Conservation (phyloP, 2,113 vertebrate species). For the Ptilonorhynchus violaceus region DNA sequence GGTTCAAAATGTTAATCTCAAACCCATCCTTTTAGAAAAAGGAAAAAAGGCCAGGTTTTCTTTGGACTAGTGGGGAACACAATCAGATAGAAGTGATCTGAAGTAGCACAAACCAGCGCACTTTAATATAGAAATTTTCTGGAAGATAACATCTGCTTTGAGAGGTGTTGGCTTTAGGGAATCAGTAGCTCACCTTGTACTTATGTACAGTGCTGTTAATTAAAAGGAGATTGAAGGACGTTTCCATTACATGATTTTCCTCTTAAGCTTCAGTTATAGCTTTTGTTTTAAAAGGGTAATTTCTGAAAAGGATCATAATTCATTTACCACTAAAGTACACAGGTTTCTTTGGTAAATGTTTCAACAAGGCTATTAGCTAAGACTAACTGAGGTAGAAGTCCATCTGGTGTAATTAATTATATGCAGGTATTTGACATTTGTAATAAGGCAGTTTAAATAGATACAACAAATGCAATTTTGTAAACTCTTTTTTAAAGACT, state of each 20-base stretch:
- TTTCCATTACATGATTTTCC: conserved; percentile 19
- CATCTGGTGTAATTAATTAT: neutral
- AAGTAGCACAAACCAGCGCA: neutral
- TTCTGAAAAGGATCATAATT: conserved; percentile 30
- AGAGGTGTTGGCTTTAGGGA: neutral
- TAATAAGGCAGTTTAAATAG: neutral
- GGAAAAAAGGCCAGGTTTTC: neutral
- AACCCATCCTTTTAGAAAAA: neutral
- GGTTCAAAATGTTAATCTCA: neutral
- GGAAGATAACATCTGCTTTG: neutral
- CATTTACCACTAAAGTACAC: neutral
- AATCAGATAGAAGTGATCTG: neutral
- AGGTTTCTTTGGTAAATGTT: conserved; percentile 28
- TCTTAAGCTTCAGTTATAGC: neutral
- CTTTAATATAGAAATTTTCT: neutral
- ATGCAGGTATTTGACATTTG: neutral
- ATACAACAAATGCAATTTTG: neutral
- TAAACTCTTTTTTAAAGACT: neutral
- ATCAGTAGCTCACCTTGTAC: neutral
- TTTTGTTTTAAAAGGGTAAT: conserved; percentile 45
- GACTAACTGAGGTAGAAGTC: neutral
- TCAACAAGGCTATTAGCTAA: neutral
- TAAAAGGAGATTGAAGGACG: neutral
- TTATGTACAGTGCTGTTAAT: neutral
- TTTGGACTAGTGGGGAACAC: neutral